Evolutionary conservation across 2,113 vertebrate genomes (phyloP), one percentile per base, ranked within the genome.

Genomic region (Acanthochromis polyacanthus): DNA sequence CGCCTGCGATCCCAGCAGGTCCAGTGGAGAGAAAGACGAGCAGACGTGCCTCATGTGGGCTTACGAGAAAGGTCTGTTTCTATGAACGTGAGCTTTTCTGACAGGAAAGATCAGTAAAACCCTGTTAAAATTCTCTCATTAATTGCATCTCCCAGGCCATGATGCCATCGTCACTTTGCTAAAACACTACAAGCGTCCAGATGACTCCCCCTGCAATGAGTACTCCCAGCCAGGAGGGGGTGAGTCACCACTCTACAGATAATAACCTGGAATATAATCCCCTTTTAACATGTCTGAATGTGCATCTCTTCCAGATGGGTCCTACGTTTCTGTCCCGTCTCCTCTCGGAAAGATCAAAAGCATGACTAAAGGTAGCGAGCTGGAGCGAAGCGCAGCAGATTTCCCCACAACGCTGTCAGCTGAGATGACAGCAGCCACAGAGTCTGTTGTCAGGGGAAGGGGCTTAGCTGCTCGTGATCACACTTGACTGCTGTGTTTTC

Each of bases 31-130:
- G 81, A 99, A 98, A 87, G 97, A 99, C 10, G 97, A 99, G 80
- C 98, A 99, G 92, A 99, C 97, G 0, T 98, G 97, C 75, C 93
- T 99, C 81, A 99, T 99, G 98, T 99, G 98, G 98, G 97, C 98
- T 43, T 99, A 99, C 72, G 98, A 99, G 81, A 99, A 97, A 97
- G 98, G 97, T 97, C 12, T 20, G 93, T 48, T 19, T 1, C 14
- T 14, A 16, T 7, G 4, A 50, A 3, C 19, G 19, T n/a, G 22
- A 61, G 32, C 32, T 46, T 0, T 2, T 0, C 20, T 58, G 15
- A 60, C 11, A 19, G 20, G 71, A 40, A 43, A 48, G 22, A 36
- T 43, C 1, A 6, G n/a, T 43, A 38, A 64, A 62, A 38, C 11
- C 10, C 12, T 20, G 4, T 38, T 28, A 3, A 3, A 9, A 1